These are phyloP conservation scores for Lepisosteus oculatus DNA, from an alignment of 2,113 vertebrate genomes.

Conservation along the genomic window DNA sequence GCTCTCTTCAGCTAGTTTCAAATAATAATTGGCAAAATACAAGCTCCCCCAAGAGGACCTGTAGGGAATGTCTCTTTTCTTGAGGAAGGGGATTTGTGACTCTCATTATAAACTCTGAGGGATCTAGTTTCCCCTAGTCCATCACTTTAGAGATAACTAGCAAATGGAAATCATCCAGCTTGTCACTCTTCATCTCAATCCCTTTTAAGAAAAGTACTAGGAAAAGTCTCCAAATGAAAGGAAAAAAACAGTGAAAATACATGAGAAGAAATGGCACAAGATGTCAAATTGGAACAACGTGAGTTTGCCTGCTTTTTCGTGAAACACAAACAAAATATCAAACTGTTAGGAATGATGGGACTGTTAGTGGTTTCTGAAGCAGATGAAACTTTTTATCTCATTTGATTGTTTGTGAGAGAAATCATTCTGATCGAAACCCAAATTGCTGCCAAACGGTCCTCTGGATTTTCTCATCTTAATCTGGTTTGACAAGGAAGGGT, in stretches of 20 bases:
- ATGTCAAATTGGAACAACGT: slow-evolving; percentile 54
- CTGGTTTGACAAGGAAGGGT: slow-evolving; percentile 77
- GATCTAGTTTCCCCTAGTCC: slow-evolving; percentile 53
- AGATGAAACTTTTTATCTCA: slow-evolving; percentile 95
- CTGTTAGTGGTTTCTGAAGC: slow-evolving; percentile 82
- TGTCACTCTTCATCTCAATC: slow-evolving; percentile 51
- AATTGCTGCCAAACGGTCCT: slow-evolving; percentile 81
- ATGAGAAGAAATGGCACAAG: slow-evolving; percentile 27
- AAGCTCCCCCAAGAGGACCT: slow-evolving; percentile 44
- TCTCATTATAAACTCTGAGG: slow-evolving; percentile 52
- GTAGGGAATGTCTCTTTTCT: background rate
- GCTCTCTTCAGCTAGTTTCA: slow-evolving; percentile 4
- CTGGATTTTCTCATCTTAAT: slow-evolving; percentile 87
- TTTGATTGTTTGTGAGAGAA: slow-evolving; percentile 98
- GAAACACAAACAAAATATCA: slow-evolving; percentile 61
- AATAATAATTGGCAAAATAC: slow-evolving; percentile 25
- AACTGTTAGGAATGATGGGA: slow-evolving; percentile 56
- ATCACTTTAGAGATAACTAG: slow-evolving; percentile 56
- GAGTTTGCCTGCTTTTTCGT: slow-evolving; percentile 58
- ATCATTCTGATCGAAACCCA: slow-evolving; percentile 93
- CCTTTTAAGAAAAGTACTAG: slow-evolving; percentile 39
- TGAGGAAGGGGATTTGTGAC: slow-evolving; percentile 40
- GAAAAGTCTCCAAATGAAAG: slow-evolving; percentile 38
- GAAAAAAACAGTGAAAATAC: slow-evolving; percentile 22
- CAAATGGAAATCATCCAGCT: slow-evolving; percentile 54